Conservation (phyloP, 1,140 invertebrate species). For the Phthorimaea operculella region DNA sequence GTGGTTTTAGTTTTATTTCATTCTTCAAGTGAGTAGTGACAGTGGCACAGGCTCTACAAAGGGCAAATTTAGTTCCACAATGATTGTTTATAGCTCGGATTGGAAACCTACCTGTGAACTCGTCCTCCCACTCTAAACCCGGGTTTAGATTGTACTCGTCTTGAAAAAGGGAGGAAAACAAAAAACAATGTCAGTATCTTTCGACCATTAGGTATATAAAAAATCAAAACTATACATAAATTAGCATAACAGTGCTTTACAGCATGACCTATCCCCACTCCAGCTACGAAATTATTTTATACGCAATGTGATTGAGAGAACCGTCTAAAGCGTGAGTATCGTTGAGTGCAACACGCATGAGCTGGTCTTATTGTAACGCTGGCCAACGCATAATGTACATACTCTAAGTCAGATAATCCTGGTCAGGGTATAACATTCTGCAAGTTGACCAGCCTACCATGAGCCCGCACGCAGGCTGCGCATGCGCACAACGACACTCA, state of each 20-base stretch:
- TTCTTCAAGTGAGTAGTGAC: constrained; percentile 31
- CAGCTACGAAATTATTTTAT: background rate
- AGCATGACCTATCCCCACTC: constrained; percentile 20
- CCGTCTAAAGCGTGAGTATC: no score
- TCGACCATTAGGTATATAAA: constrained; percentile 51
- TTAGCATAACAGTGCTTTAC: constrained; percentile 56
- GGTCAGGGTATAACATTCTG: no score
- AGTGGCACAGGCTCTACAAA: constrained; percentile 59
- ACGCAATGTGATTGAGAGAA: background rate
- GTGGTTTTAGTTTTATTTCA: background rate
- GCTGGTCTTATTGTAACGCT: no score
- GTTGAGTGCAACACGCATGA: background rate
- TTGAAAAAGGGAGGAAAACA: constrained; percentile 86
- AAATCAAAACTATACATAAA: constrained; percentile 54
- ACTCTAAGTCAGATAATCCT: no score
- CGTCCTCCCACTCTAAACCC: constrained; percentile 99
- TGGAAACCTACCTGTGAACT: constrained; percentile 97
- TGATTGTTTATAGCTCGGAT: constrained; percentile 47
- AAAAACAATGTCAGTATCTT: constrained; percentile 71
- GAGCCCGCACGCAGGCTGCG: no score
- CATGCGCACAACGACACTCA: no score
- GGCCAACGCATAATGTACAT: no score
- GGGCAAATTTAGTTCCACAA: constrained; percentile 47
- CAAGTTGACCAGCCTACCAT: no score
- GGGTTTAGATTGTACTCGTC: constrained; percentile 99